Evolutionary conservation across 2,113 vertebrate species (phyloP).

Genomic region (Oreocharis arfaki): DNA sequence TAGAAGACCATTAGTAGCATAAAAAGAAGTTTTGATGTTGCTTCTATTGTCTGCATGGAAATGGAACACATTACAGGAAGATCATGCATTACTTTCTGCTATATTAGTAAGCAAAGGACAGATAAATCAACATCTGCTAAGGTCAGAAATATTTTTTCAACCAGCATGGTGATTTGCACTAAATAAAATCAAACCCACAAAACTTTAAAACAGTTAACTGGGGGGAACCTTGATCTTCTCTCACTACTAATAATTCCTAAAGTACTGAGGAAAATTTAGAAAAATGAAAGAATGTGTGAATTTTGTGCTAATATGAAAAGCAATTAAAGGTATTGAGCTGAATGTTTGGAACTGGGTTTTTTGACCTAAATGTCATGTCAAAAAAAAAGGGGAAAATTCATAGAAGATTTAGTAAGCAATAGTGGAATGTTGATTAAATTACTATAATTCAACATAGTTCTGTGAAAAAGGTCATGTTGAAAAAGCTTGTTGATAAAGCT

Average conservation of each 20-base stretch:
- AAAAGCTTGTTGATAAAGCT: neutral
- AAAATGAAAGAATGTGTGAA: neutral
- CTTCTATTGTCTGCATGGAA: neutral
- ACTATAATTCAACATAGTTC: neutral
- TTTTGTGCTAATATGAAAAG: neutral
- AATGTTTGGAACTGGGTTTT: neutral
- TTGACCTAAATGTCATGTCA: neutral
- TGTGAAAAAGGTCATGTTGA: neutral
- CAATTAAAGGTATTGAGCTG: neutral
- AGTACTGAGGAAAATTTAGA: neutral
- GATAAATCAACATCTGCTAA: neutral
- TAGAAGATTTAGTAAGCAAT: neutral
- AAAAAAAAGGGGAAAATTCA: neutral
- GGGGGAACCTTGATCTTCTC: neutral
- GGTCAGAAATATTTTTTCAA: neutral
- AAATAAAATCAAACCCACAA: neutral
- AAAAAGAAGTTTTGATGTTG: neutral
- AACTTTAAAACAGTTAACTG: neutral
- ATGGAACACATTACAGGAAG: neutral
- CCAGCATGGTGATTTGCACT: neutral
- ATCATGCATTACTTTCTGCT: neutral
- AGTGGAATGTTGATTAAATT: slow-evolving; percentile 9
- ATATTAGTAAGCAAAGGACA: neutral
- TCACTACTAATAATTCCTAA: neutral
- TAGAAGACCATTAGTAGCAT: neutral